These are phyloP conservation scores for Chromobotia macracanthus DNA, from an alignment of 2,797 vertebrate genomes.

Conservation along the genomic window DNA sequence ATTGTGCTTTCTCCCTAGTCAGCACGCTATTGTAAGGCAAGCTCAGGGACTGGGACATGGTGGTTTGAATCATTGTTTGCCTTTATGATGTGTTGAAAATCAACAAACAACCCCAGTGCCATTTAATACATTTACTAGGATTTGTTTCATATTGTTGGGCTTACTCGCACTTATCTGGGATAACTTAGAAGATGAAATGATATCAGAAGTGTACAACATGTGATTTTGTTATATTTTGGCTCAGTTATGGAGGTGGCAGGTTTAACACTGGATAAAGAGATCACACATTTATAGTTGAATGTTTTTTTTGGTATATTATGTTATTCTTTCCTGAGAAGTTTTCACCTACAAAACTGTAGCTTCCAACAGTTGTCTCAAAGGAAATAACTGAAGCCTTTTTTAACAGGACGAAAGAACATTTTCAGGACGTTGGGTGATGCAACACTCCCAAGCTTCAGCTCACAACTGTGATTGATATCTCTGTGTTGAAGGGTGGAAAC, in stretches of 20 bases:
- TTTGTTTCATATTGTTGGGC: neutral
- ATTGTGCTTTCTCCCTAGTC: constrained; percentile 70
- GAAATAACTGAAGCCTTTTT: constrained; percentile 62
- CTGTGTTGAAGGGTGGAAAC: constrained; percentile 26
- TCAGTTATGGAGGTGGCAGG: neutral
- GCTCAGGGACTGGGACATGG: constrained; percentile 66
- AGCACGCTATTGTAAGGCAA: constrained; percentile 69
- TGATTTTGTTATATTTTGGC: neutral
- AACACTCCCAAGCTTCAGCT: constrained; percentile 52
- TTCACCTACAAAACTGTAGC: constrained; percentile 56
- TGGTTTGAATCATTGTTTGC: constrained; percentile 68
- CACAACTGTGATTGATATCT: constrained; percentile 48
- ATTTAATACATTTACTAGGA: constrained; percentile 46
- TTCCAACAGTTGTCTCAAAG: constrained; percentile 47
- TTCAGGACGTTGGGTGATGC: constrained; percentile 61
- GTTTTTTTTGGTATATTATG: constrained; percentile 15
- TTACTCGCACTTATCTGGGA: neutral
- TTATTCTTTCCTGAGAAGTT: constrained; percentile 17
- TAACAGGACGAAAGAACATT: constrained; percentile 62
- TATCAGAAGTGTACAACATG: neutral
- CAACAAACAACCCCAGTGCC: constrained; percentile 36
- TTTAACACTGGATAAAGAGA: neutral
- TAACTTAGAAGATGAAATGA: neutral
- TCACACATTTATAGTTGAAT: neutral
- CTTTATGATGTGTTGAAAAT: constrained; percentile 67